phyloP scores from a whole-genome alignment of 2,113 vertebrate species.

The Apeltes quadracus region DNA sequence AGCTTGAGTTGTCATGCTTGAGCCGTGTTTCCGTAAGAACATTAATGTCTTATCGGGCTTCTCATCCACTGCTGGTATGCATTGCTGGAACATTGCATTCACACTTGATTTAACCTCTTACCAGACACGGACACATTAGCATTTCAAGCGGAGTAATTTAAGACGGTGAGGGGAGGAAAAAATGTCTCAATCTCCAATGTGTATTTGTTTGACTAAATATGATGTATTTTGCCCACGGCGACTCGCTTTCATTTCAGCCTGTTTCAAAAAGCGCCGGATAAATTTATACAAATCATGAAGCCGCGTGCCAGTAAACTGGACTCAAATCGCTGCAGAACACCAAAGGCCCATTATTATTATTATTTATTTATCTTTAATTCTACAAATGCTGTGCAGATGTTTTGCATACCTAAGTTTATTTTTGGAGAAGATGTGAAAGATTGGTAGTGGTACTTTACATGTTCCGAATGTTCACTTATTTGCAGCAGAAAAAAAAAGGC shows the following conservation, averaged over 20 bases:
- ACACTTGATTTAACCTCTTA: slow-evolving; percentile 65
- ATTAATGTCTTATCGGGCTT: slow-evolving; percentile 62
- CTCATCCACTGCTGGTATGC: slow-evolving; percentile 47
- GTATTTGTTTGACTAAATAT: slow-evolving; percentile 76
- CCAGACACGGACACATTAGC: slow-evolving; percentile 67
- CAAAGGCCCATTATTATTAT: slow-evolving; percentile 78
- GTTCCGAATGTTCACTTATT: slow-evolving; percentile 31
- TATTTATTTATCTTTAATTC: slow-evolving; percentile 79
- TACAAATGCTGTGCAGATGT: slow-evolving; percentile 82
- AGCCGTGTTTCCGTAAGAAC: slow-evolving; percentile 53
- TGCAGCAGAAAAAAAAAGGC: slow-evolving; percentile 42
- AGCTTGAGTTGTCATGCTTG: slow-evolving; percentile 46
- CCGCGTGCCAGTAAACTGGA: slow-evolving; percentile 77
- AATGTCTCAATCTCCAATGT: slow-evolving; percentile 49
- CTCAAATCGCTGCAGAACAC: slow-evolving; percentile 72
- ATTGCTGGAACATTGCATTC: slow-evolving; percentile 65
- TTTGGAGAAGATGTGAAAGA: slow-evolving; percentile 51
- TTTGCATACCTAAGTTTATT: slow-evolving; percentile 62
- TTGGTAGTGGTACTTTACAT: slow-evolving; percentile 57
- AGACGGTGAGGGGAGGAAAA: slow-evolving; percentile 13
- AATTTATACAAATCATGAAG: slow-evolving; percentile 78
- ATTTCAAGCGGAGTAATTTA: slow-evolving; percentile 62
- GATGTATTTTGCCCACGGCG: slow-evolving; percentile 65
- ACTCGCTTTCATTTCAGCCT: slow-evolving; percentile 68
- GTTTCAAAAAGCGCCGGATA: slow-evolving; percentile 70